These are phyloP conservation scores for Lacanobia wlatinum DNA, from an alignment of 2,888 invertebrate species.

Conservation along the genomic window DNA sequence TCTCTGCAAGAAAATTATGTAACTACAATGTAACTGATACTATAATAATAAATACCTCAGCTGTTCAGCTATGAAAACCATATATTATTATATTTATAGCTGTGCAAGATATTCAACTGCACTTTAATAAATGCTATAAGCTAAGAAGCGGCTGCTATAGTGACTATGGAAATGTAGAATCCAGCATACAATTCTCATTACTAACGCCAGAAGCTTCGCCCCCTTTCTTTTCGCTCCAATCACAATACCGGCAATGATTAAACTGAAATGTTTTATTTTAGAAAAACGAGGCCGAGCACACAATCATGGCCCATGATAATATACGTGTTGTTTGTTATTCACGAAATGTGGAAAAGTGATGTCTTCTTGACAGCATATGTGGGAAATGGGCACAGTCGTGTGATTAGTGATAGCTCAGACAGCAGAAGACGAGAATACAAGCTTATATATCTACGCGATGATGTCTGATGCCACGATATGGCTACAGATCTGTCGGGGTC, in stretches of 20 bases:
- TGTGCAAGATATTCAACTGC: background rate
- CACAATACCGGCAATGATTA: conserved; percentile 46
- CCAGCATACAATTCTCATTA: background rate
- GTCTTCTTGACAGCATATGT: conserved; percentile 25
- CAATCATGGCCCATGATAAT: conserved; percentile 29
- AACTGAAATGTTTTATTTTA: conserved; percentile 56
- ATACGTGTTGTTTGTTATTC: conserved; percentile 27
- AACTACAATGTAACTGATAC: conserved; percentile 38
- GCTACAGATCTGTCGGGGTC: too few relatives aligned
- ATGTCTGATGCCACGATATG: conserved; percentile 27
- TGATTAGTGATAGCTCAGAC: conserved; percentile 22
- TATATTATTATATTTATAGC: conserved; percentile 19
- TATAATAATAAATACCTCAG: conserved; percentile 34
- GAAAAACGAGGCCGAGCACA: conserved; percentile 38
- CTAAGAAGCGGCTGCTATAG: conserved; percentile 6
- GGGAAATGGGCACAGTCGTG: conserved; percentile 19
- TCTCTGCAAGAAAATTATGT: conserved; percentile 42
- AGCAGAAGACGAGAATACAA: conserved; percentile 19
- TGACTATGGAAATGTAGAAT: conserved; percentile 1
- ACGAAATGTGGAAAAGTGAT: conserved; percentile 32
- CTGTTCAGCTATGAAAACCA: conserved; percentile 2
- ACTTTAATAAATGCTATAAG: background rate
- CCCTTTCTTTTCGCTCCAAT: conserved; percentile 24
- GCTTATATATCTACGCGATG: conserved; percentile 19
- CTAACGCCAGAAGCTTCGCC: conserved; percentile 9